These are phyloP conservation scores for Centropus bengalensis DNA, from an alignment of 2,113 vertebrate species.

Conservation along the genomic window DNA sequence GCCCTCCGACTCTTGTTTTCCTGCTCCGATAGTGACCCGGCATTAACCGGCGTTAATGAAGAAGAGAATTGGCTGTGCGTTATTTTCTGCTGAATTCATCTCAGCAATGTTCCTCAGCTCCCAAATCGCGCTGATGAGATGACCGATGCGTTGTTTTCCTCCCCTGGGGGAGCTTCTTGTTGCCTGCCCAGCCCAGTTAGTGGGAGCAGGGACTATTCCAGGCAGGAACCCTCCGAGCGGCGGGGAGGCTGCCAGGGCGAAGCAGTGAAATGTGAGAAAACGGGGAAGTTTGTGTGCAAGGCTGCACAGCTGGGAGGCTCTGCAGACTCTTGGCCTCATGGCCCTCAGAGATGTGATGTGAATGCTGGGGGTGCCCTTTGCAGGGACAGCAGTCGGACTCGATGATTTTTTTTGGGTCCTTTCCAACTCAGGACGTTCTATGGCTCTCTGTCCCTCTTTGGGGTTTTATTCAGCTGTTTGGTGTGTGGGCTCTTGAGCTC, in stretches of 20 bases:
- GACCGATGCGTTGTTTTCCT: neutral
- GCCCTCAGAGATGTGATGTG: no score
- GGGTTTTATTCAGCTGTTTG: neutral
- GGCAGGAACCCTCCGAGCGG: neutral
- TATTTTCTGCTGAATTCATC: neutral
- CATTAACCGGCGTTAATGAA: no score
- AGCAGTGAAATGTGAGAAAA: neutral
- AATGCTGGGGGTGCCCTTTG: no score
- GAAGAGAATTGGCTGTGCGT: neutral
- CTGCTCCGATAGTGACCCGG: neutral
- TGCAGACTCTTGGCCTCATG: neutral
- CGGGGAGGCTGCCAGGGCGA: rapidly evolving
- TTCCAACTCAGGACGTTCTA: no score
- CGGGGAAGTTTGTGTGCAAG: no score
- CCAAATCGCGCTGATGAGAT: neutral
- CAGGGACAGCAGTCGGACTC: no score
- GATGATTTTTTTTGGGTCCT: no score
- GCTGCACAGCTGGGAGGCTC: neutral
- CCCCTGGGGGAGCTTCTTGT: neutral
- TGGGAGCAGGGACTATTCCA: neutral
- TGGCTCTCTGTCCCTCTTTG: no score
- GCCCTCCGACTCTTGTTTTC: neutral
- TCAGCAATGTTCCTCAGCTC: neutral
- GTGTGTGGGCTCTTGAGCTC: no score
- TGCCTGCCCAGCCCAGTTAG: neutral